phyloP scores from a whole-genome alignment of 2,888 invertebrate species.

The Melanargia galathea region DNA sequence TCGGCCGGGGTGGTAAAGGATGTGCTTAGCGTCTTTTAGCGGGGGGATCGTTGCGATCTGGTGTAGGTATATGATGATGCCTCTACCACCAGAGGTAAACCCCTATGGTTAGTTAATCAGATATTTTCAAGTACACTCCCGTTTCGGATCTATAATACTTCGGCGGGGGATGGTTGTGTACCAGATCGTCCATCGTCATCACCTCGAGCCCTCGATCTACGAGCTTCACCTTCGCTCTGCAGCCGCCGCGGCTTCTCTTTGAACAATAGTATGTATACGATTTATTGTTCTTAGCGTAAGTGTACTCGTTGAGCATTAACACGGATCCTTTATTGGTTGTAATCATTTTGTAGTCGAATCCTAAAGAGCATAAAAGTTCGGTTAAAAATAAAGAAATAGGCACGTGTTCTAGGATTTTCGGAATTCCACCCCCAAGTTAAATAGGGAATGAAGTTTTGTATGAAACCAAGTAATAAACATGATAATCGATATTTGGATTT shows the following conservation, averaged over 20 bases:
- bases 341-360: slow-evolving; percentile 28
- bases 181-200: slow-evolving; percentile 15
- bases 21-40: too few relatives aligned
- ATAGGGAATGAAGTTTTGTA: too few relatives aligned
- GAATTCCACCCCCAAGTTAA: too few relatives aligned
- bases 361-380: slow-evolving; percentile 27
- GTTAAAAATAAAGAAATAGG: too few relatives aligned
- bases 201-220: slow-evolving; percentile 10
- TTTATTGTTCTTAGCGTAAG: slow-evolving; percentile 44
- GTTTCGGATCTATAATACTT: slow-evolving; percentile 20
- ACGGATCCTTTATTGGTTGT: slow-evolving; percentile 38
- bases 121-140: slow-evolving; percentile 26
- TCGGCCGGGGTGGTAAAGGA: too few relatives aligned
- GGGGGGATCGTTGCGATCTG: too few relatives aligned
- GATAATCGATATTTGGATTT: too few relatives aligned
- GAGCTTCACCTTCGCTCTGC: slow-evolving; percentile 30
- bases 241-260: slow-evolving; percentile 32
- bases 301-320: slow-evolving; percentile 48
- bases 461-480: too few relatives aligned
- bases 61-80: too few relatives aligned
- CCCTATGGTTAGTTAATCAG: slow-evolving; percentile 16
- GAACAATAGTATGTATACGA: slow-evolving; percentile 46
- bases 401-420: too few relatives aligned
- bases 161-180: slow-evolving; percentile 29
- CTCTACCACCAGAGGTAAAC: too few relatives aligned